phyloP scores from a whole-genome alignment of 2,888 invertebrate species.

The Timema podura region DNA sequence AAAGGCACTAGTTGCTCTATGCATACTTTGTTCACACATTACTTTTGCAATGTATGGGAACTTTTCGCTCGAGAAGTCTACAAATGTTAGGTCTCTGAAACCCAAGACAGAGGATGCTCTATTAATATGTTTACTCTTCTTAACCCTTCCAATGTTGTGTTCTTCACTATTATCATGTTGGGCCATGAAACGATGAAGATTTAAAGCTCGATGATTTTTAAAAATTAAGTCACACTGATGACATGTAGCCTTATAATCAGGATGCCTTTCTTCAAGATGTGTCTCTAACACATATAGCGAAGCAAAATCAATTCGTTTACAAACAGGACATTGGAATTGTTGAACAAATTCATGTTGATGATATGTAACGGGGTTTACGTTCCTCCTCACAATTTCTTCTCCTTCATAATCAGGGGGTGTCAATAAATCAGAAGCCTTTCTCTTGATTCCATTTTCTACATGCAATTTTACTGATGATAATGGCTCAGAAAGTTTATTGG shows the following conservation, averaged over 20 bases:
- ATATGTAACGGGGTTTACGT: conserved; percentile 31
- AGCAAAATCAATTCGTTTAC: conserved; percentile 58
- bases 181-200: conserved; percentile 62
- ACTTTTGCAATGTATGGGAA: conserved; percentile 73
- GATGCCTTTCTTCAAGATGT: conserved; percentile 64
- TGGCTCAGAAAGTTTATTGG: background rate
- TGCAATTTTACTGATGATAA: no score
- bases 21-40: conserved; percentile 64
- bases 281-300: conserved; percentile 56
- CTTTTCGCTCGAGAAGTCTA: conserved; percentile 77
- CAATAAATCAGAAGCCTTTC: conserved; percentile 38
- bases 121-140: conserved; percentile 16
- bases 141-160: conserved; percentile 4
- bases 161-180: conserved; percentile 45
- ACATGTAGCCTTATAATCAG: conserved; percentile 65
- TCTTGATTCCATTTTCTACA: conserved; percentile 46
- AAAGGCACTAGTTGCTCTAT: conserved; percentile 51
- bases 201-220: conserved; percentile 66
- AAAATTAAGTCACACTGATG: conserved; percentile 68
- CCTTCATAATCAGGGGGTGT: conserved; percentile 33
- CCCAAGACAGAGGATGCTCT: conserved; percentile 49
- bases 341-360: conserved; percentile 21
- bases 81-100: conserved; percentile 67
- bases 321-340: conserved; percentile 55
- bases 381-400: conserved; percentile 41